Percentiles rank a stretch among this genome's conserved stretches.
These are phyloP conservation scores for Melangyna quadrimaculata DNA, from an alignment of 2,888 invertebrate genomes.

Conservation along the genomic window DNA sequence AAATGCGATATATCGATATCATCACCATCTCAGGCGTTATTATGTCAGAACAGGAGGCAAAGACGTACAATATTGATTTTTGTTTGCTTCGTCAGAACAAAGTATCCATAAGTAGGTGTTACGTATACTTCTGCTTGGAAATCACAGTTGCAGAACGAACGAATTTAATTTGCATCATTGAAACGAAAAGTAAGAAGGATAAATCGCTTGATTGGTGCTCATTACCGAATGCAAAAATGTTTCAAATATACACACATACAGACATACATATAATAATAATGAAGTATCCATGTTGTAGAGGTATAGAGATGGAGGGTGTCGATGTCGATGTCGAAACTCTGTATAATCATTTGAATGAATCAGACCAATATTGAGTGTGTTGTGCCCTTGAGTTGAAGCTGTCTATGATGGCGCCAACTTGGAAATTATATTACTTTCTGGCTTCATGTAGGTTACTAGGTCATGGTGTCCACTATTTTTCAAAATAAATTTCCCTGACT, in stretches of 20 bases:
- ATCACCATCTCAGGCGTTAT: not conserved
- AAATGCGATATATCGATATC: slow-evolving; percentile 41
- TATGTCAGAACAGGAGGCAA: not conserved
- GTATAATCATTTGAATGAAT: not conserved
- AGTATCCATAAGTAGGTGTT: too few relatives aligned
- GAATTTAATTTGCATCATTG: slow-evolving; percentile 5
- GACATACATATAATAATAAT: not conserved
- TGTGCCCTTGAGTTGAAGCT: not conserved
- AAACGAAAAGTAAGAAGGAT: slow-evolving; percentile 49
- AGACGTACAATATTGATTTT: not conserved
- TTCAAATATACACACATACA: not conserved
- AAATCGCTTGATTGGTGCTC: slow-evolving; percentile 60
- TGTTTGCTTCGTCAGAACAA: not conserved
- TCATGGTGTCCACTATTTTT: too few relatives aligned
- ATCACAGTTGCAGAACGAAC: slow-evolving; percentile 20
- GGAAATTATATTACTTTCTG: not conserved
- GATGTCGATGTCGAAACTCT: too few relatives aligned
- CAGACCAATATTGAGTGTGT: not conserved
- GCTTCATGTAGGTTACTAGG: not conserved
- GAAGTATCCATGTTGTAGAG: not conserved
- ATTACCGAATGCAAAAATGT: slow-evolving; percentile 47
- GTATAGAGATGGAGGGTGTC: not conserved
- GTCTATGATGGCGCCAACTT: not conserved
- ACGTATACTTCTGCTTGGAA: too few relatives aligned
- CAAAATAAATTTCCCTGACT: too few relatives aligned